Evolutionary conservation across 2,888 invertebrate genomes (phyloP).

Genomic region (Drosophila yooni): DNA sequence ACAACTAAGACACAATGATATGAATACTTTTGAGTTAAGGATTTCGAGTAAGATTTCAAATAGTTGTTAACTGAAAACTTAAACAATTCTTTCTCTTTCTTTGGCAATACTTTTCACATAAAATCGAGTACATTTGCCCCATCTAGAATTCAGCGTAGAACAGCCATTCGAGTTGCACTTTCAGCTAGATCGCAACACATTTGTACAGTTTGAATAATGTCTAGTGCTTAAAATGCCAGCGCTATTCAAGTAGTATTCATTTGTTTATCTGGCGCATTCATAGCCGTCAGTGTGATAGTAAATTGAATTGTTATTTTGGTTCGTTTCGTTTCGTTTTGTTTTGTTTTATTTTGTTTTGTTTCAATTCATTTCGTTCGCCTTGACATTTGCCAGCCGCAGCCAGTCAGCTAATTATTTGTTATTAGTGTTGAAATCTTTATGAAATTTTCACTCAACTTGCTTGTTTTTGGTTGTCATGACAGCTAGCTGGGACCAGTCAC

Average conservation of each 20-base stretch:
- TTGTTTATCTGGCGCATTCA: constrained; percentile 34
- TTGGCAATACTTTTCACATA: neutral
- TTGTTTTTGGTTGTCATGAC: constrained; percentile 47
- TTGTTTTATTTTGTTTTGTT: constrained; percentile 11
- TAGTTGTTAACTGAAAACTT: neutral
- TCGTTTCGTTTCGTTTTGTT: constrained; percentile 1
- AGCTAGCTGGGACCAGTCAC: constrained; percentile 45
- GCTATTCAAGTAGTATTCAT: constrained; percentile 8
- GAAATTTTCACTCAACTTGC: constrained; percentile 54
- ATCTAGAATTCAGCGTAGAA: neutral
- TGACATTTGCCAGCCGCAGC: constrained; percentile 61
- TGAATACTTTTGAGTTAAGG: neutral
- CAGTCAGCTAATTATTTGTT: constrained; percentile 75
- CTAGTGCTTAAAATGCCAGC: constrained; percentile 20
- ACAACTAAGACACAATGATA: too few species aligned
- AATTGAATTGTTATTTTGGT: constrained; percentile 37
- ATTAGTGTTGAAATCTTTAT: constrained; percentile 77
- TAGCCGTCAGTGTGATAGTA: constrained; percentile 30
- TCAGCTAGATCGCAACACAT: neutral
- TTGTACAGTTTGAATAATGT: constrained; percentile 2
- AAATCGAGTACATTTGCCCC: neutral
- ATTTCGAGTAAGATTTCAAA: neutral
- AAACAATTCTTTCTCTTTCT: neutral
- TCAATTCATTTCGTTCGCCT: constrained; percentile 38
- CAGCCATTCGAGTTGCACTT: neutral